Evolutionary conservation across 1,140 invertebrate genomes (phyloP).

Genomic region (Andricus grossulariae): DNA sequence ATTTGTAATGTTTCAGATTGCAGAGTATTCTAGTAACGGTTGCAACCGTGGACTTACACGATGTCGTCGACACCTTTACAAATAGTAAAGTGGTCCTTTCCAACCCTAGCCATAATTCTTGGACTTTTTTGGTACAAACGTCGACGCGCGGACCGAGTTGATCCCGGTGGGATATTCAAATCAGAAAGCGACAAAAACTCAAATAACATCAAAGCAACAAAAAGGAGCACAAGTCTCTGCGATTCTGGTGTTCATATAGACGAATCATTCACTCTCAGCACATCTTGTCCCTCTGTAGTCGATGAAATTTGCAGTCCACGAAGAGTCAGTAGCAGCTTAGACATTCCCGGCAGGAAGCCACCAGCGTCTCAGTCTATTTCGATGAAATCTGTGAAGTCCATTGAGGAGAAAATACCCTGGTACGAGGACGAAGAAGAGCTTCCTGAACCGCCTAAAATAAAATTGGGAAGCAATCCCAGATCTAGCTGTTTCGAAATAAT

Average conservation of each 20-base stretch:
- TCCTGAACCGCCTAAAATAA: constrained; percentile 33
- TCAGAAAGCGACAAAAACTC: constrained; percentile 37
- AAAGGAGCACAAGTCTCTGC: constrained; percentile 42
- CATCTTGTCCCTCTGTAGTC: constrained; percentile 22
- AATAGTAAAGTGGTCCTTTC: constrained; percentile 72
- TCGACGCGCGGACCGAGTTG: constrained; percentile 71
- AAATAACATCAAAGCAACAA: neutral
- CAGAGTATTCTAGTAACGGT: constrained; percentile 40
- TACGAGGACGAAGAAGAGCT: constrained; percentile 48
- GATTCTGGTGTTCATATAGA: constrained; percentile 59
- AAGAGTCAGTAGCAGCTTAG: constrained; percentile 61
- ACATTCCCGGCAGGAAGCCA: constrained; percentile 58
- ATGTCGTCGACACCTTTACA: constrained; percentile 66
- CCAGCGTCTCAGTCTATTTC: constrained; percentile 46
- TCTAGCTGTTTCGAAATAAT: constrained; percentile 58
- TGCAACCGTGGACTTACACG: constrained; percentile 67
- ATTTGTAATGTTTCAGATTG: constrained; percentile 50
- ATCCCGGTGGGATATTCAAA: constrained; percentile 69
- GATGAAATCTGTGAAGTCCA: constrained; percentile 49
- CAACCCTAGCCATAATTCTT: constrained; percentile 70
- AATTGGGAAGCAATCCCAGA: constrained; percentile 59
- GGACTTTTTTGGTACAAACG: constrained; percentile 75
- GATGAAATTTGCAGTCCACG: constrained; percentile 51
- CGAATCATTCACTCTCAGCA: constrained; percentile 50
- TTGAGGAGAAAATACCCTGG: constrained; percentile 52